Base-by-base conservation (phyloP, 2,113 vertebrate species). In the Sprattus sprattus region DNA sequence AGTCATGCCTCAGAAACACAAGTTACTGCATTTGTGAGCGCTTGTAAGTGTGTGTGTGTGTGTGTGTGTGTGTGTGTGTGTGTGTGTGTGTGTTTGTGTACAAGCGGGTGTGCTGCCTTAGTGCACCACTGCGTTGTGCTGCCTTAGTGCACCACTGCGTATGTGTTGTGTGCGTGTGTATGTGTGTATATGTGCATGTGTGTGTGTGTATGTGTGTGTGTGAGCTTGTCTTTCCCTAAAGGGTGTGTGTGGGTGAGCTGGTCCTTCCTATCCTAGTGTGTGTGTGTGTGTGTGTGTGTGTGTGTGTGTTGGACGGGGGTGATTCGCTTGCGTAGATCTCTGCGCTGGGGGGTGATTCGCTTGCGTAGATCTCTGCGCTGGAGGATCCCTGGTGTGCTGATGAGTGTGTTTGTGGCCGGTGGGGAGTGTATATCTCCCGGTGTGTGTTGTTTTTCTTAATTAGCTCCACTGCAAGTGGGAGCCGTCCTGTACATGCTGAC, bases 391-490 rank as follows among this genome's bases (percentile, higher is more conserved):
- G 87, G 93, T 94, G 95, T 95, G 95, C 94, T 95, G 95, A 95
- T 95, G 91, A 92, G 83, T 93, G 88, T 93, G 91, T 94, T 94
- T 95, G 91, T 91, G 89, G 92, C 90, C 85, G 88, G 16, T 54
- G 92, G 92, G 93, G 91, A 39, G 39, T 39, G 39, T 39, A 39
- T 91, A 90, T 92, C 94, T 94, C 92, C 91, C 93, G 92, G 93
- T 92, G 94, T 94, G 92, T 95, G 93, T 95, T 95, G 93, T 95
- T 20, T 54, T 95, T 95, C 95, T 96, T 96, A 96, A 96, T 96
- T 96, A 95, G 93, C 25, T 71, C 28, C 25, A 32, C 25, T 28
- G 25, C 25, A 71, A 71, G 25, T 9, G 52, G 64, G 64, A 15
- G 64, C n/a, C 9, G 5, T 64, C 7, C 20, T 64, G 64, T 71